These are phyloP conservation scores for Harpagifer antarcticus DNA, from an alignment of 2,797 vertebrate genomes.

Conservation along the genomic window DNA sequence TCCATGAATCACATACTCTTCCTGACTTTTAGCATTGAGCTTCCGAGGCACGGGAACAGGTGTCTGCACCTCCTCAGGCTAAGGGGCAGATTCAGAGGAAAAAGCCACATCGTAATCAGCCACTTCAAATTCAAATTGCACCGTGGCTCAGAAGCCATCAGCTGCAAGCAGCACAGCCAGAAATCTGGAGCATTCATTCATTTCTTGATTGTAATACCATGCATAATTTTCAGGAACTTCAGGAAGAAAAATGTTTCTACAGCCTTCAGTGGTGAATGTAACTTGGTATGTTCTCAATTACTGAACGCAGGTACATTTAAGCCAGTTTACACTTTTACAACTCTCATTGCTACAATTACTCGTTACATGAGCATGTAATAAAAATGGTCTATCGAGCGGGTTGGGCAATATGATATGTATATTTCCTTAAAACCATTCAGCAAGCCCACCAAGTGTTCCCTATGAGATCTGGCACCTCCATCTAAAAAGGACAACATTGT, in stretches of 20 bases:
- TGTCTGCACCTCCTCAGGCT: conserved; percentile 46
- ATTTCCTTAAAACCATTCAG: no score
- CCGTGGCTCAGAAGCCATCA: conserved; percentile 29
- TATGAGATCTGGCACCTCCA: no score
- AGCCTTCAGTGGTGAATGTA: neutral
- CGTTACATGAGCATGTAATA: no score
- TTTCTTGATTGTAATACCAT: conserved; percentile 12
- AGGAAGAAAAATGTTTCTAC: neutral
- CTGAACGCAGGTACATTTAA: no score
- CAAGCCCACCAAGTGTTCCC: no score
- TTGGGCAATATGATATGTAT: no score
- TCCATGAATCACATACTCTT: conserved; percentile 46
- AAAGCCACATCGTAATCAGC: conserved; percentile 49
- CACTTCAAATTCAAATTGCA: conserved; percentile 60
- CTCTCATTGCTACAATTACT: no score
- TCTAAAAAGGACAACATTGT: no score
- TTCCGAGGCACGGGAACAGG: conserved; percentile 41
- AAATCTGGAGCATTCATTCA: neutral
- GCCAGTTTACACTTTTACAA: no score
- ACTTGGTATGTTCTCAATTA: no score
- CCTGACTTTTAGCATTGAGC: conserved; percentile 46
- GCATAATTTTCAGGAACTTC: conserved; percentile 7
- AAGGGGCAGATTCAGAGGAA: conserved; percentile 49
- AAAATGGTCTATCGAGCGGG: no score
- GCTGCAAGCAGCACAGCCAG: conserved; percentile 19